Base-by-base conservation (phyloP, 30 jellyfish, hydroid and myxozoan species). In the Hydractinia symbiolongicarpus region DNA sequence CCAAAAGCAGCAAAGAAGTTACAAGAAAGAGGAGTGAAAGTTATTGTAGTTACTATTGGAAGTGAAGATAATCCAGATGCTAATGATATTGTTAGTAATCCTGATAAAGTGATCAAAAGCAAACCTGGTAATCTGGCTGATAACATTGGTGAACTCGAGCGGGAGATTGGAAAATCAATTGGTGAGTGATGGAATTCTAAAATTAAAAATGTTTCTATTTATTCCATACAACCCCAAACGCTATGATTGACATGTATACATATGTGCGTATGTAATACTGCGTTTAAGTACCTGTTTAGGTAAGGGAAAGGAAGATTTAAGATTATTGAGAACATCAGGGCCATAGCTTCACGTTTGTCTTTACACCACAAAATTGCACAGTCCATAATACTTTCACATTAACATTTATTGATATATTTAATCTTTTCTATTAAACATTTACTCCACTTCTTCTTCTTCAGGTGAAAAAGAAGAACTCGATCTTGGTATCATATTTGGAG, bases 401-500 rank as follows among this genome's bases (percentile, higher is more conserved):
- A 30, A 30, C 44, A 30, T 30, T 30, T 30, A 30, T 30, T 30
- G 44, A 30, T 30, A 30, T 30, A 30, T 6, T 66, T 66, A 19
- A 6, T 66, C 44, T 66, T 5, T 66, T 66, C 76, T 66, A 16
- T 66, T 66, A 53, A 19, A 19, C 2, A 0, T 13, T n/a, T n/a
- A 1, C 19, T 60, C n/a, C 70, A 50, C 44, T 66, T 66, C 53
- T 15, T n/a, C n/a, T n/a, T 10, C 4, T 76, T 20, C 54, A 89
- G 96, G 87, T 20, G 16, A 75, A 8, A 82, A 88, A 30, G 72
- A 62, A 62, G 82, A 90, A 44, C 81, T 89, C 14, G 96, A 89
- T 66, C 88, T 89, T 53, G 96, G 91, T 8, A 76, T 89, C 61
- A 76, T 89, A 19, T 54, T 89, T 64, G 96, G 94, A 5, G 95